Conservation (phyloP, 2,113 vertebrate species). For the Bos javanicus region DNA sequence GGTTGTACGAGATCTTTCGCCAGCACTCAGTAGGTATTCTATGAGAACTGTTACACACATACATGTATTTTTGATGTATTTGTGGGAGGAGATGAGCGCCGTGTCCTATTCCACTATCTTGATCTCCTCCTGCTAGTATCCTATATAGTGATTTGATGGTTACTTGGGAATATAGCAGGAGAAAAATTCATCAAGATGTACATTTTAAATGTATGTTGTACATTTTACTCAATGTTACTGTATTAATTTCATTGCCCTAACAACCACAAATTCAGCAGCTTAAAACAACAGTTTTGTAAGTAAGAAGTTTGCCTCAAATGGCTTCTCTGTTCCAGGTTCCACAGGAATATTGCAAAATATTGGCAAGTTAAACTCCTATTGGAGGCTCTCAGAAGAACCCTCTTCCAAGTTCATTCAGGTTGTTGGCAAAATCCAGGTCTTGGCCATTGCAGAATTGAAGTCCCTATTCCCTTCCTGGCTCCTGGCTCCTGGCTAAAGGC, state of each 20-base stretch:
- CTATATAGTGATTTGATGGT: neutral
- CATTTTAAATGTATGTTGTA: neutral
- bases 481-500: neutral
- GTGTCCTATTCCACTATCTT: neutral
- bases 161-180: neutral
- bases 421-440: neutral
- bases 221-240: neutral
- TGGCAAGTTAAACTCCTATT: neutral
- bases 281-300: neutral
- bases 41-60: neutral
- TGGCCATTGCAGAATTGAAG: neutral
- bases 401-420: neutral
- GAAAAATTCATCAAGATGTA: neutral
- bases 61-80: neutral
- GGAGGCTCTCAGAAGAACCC: neutral
- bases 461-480: neutral
- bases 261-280: neutral
- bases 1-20: neutral
- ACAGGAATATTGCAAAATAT: neutral
- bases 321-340: neutral
- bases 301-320: neutral
- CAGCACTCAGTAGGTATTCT: neutral
- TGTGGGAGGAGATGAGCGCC: neutral
- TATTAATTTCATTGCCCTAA: neutral
- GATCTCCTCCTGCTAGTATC: neutral